Evolutionary conservation across 2,113 vertebrate genomes (phyloP), one percentile per base, ranked within the genome.

Genomic region (Tenrec ecaudatus): DNA sequence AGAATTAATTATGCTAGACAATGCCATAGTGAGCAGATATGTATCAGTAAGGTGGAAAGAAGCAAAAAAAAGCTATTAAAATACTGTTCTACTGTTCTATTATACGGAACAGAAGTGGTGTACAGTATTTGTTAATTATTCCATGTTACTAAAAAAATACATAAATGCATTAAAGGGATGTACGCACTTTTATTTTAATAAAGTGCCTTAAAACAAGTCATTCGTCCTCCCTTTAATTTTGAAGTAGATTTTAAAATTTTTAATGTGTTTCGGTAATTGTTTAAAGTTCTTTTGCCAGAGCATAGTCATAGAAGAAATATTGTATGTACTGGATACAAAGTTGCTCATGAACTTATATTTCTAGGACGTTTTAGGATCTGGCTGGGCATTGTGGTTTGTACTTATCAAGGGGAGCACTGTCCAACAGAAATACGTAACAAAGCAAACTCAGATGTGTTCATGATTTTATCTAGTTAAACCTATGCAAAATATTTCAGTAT

Each of bases 141-240:
- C 79, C 88, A 40, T 96, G 94, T 97, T 95, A 96, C 91, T 95
- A 92, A 95, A 90, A 96, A 97, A 95, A 82, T 93, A 95, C 92
- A 83, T 88, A 29, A 27, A 95, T 89, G 88, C 94, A 76, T 96
- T 96, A 94, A 95, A 96, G 89, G 97, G 96, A 96, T 96, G 93
- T 95, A 96, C 87, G 96, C 96, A 97, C 97, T 97, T 97, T 97
- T 97, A 90, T 96, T 97, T 95, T 96, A 97, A 97, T 97, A 96
- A 97, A 97, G 97, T 97, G 97, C 97, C 96, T 96, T 97, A 94
- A 92, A 87, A 95, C 95, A 96, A 93, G 90, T 95, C 92, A 77
- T 89, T 86, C 82, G 96, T 96, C 96, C 93, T 86, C 96, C 92
- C 93, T 96, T 97, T 83, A 57, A 53, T 53, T 53, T 53, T 53